Evolutionary conservation across 2,797 vertebrate species (phyloP), one percentile per base, ranked within the genome.

Genomic region (Limnodromus scolopaceus): DNA sequence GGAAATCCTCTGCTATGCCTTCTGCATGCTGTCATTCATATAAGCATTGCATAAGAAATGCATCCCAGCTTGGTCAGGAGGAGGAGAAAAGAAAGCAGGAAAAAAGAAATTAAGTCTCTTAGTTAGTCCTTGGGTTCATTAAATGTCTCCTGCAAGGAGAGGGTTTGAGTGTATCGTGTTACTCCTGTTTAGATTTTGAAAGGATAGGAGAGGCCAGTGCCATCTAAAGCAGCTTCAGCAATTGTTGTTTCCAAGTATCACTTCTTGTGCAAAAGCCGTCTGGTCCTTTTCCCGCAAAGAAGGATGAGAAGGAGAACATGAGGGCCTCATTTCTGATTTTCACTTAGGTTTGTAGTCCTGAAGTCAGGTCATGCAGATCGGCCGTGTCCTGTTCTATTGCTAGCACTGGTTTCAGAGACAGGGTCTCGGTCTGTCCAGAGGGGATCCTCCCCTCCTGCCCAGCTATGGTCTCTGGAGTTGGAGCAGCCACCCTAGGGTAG

Each of bases 1-100:
- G 88, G 96, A 96, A 97, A 97, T 96, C 84, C 85, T 97, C 96
- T 90, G 70, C 92, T 84, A 68, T 93, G 92, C 96, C 89, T 96
- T 90, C 94, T 94, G 71, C 76, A 46, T 70, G 83, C 93, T 95
- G 92, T 95, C 96, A 97, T 95, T 96, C 92, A 83, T 58, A 84
- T 13, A 55, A 58, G 65, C 90, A 3, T 39, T 80, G 92, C 95
- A 39, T 84, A 32, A 93, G 87, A 96, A 97, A 94, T 69, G 68
- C 92, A 68, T 7, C 94, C 84, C 76, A 36, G 82, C 84, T 92
- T 43, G 94, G 80, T 32, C 87, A 48, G 84, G 69, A 84, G 81
- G 65, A 90, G 79, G 58, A 83, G 94, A 55, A 88, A 80, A 84
- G 90, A 36, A 64, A 77, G 78, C 75, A 92, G 84, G 68, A 65